Evolutionary conservation across 2,797 vertebrate species (phyloP).

Genomic region (Alca torda): DNA sequence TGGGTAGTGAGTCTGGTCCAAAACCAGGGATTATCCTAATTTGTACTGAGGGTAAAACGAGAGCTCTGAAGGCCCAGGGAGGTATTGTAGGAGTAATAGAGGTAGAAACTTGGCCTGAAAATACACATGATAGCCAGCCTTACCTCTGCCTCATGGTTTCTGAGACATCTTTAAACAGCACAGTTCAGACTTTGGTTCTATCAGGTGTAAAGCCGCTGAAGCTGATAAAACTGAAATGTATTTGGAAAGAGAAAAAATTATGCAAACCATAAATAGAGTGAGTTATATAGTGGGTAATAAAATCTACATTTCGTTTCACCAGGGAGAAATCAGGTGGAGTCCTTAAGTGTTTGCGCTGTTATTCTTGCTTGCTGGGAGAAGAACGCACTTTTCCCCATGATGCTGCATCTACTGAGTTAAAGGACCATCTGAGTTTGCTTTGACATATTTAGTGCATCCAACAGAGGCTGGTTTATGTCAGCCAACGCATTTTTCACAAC

Average conservation of each 20-base stretch:
- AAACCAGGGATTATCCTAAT: conserved; percentile 48
- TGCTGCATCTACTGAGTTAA: not conserved
- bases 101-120: not conserved
- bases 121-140: not conserved
- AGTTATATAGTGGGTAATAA: conserved; percentile 56
- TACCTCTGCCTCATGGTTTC: not conserved
- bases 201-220: conserved; percentile 25
- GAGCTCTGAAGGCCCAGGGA: not conserved
- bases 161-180: not conserved
- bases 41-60: conserved; percentile 43
- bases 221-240: conserved; percentile 33
- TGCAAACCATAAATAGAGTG: conserved; percentile 50
- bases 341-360: conserved; percentile 34
- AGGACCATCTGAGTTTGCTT: conserved; percentile 34
- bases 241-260: conserved; percentile 56
- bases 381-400: conserved; percentile 12
- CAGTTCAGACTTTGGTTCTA: not conserved
- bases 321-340: conserved; percentile 60
- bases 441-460: conserved; percentile 59
- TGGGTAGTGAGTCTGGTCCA: not conserved
- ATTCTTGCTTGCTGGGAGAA: conserved; percentile 27
- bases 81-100: not conserved
- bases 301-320: conserved; percentile 61
- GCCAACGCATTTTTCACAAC: conserved; percentile 13
- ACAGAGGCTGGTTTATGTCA: conserved; percentile 24